Base-by-base conservation (phyloP, 2,797 vertebrate genomes). In the Gouania willdenowi region DNA sequence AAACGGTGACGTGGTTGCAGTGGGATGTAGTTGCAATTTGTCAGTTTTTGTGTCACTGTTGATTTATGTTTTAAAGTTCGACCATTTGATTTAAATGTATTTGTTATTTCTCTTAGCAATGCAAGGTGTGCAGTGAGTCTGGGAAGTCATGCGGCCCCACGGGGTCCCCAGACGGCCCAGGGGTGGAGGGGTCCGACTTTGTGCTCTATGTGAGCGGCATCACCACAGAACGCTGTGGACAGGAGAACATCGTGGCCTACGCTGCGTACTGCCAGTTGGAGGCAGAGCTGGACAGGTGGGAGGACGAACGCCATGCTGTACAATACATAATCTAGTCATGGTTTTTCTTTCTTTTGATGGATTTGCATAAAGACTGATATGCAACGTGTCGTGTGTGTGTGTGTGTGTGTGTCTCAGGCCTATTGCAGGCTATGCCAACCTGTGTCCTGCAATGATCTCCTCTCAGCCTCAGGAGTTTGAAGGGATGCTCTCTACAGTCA, bases 251-350 rank as follows among this genome's bases (percentile, higher is more conserved):
- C 14, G 94, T 98, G 47, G 96, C 95, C 1, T 98, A 98, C 2
- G 94, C 96, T 24, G 95, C 96, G 2, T 97, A 97, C 71, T 98
- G 96, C 78, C 96, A 98, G n/a, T 88, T 97, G 72, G 96, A 98
- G 84, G 91, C 93, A 6, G 87, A 92, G 72, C 90, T 92, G 64
- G 96, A 98, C 88, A 92, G 96, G 95, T 92, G 70, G 15, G 18
- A 5, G 18, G 3, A 19, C 5, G 3, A 19, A 19, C 5, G 3
- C 19, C 3, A 5, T 3, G 3, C 3, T n/a, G n/a, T n/a, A n/a
- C n/a, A n/a, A n/a, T n/a, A n/a, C n/a, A n/a, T 5, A 5, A 18
- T 5, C 3, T 3, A 5, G 5, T n/a, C n/a, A n/a, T n/a, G n/a
- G n/a, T n/a, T n/a, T n/a, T n/a, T n/a, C n/a, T n/a, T n/a, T n/a